Evolutionary conservation across 2,888 invertebrate genomes (phyloP), one percentile per base, ranked within the genome.

Genomic region (Diadegma fenestrale): DNA sequence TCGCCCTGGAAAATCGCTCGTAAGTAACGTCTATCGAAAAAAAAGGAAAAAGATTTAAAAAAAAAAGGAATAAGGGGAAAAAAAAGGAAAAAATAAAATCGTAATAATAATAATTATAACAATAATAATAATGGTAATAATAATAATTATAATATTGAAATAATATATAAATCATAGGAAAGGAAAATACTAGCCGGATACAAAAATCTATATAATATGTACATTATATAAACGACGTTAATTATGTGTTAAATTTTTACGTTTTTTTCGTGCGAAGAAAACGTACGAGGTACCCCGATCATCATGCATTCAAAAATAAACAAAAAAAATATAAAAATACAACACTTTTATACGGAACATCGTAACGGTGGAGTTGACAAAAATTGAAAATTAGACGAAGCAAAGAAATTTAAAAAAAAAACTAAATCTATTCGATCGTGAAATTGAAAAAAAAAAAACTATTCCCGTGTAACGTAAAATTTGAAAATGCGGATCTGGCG

Each of bases 161-260:
- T 90, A 90, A 90, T 91, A 90, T 90, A 90, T 90, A 91, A 86
- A 85, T 89, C 87, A 90, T 90, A 90, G 90, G 88, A 88, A 85
- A 88, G 83, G 82, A 81, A 79, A 86, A 89, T 88, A 90, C 89
- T 92, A 91, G 90, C 88, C 90, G 89, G 90, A 91, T 90, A 90
- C 89, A 89, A 54, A 54, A 91, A 92, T 92, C 90, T 90, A 90
- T 92, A 90, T 89, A 88, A 91, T 91, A 91, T 91, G 91, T 91
- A 91, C 90, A 92, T 91, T 91, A 91, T 90, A 91, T 90, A 75
- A 85, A 85, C 82, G 89, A 91, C 89, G 89, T 92, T 92, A 88
- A 92, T 91, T 92, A 91, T 92, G 90, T 90, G 89, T 90, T 92
- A 90, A 87, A 88, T 91, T 92, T 89, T 83, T 83, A 88, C 91